Evolutionary conservation across 2,113 vertebrate species (phyloP), one percentile per base, ranked within the genome.

Genomic region (Calypte anna): DNA sequence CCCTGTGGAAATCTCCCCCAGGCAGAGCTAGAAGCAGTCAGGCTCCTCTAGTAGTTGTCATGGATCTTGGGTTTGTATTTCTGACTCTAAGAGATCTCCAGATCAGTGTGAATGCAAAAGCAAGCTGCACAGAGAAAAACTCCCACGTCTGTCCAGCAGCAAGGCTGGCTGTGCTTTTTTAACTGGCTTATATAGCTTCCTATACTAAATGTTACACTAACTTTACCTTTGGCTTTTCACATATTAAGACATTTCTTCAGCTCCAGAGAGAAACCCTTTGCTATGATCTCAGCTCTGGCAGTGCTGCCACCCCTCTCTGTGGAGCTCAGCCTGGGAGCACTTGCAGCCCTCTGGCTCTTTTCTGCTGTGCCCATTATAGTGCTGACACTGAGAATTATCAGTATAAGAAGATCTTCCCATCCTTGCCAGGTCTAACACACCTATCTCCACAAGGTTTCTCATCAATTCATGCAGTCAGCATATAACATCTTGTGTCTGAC

Each of bases 1-100:
- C 75, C 67, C 66, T 59, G 67, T 84, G 62, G 93, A 97, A 93
- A 88, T 59, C 80, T 73, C 90, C 84, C 82, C 82, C 54, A 91
- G 77, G 82, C 62, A 51, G 86, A 91, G 79, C 21, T 64, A 7
- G 7, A 4, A 75, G 55, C 76, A 90, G 61, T 44, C 84, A 57
- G 50, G 6, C 69, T 77, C 53, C 61, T 77, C 82, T 58, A 28
- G 31, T 53, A 14, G 58, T 94, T 86, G n/a, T 28, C 78, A 75
- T 59, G 54, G 70, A 62, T 86, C 81, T 74, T 82, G 73, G 79
- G 93, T 95, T 73, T 82, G 51, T n/a, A 15, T 82, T 90, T 91
- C 77, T 96, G 55, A 23, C 51, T 57, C 69, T 67, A 67, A 33
- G 70, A 57, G 64, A 8, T 77, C 81, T 64, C 68, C n/a, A 6